Base-by-base conservation (phyloP, 2,888 invertebrate genomes). In the Sinelater perroti region DNA sequence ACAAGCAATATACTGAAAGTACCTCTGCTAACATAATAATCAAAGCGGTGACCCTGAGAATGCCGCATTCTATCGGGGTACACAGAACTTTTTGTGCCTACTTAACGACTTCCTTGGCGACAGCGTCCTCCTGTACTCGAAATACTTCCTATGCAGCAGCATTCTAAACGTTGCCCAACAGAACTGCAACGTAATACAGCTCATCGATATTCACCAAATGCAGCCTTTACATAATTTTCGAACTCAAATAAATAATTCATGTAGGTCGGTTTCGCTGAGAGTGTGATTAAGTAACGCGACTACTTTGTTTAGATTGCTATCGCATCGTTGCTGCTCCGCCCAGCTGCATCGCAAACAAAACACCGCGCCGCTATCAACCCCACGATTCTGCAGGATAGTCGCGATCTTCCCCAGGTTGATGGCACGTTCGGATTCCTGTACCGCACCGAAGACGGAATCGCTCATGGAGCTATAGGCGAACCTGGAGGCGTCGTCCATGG, bases 381-480 rank as follows among this genome's bases (percentile, higher is more conserved):
- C 8, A 67, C 72, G 2, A 79, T 79, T 42, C 62, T 79, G 3
- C 77, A 79, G 66, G 79, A 79, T 54, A 70, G 74, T 8, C 69
- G 79, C 33, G 67, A 76, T 50, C 70, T 75, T 56, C 78, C 78
- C 1, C 75, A 73, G 67, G 68, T 70, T 6, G 78, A 79, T 60
- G 78, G 78, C n/a, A 73, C 74, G n/a, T 78, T 78, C 57, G 78
- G 79, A 1, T 79, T 78, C 57, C 67, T 76, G 3, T 79, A 79
- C 59, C 70, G 75, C 24, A 79, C 78, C 0, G 78, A 79, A 72
- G 78, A 79, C 61, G 79, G 79, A 7, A 79, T 79, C 21, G 70
- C 75, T 0, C 77, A 77, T 58, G 74, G 73, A 2, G 78, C 78
- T 1, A 72, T 75, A 61, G 77, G 76, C 2, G 76, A 78, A 59